phyloP scores from a whole-genome alignment of 2,113 vertebrate genomes.

The Rhea pennata region DNA sequence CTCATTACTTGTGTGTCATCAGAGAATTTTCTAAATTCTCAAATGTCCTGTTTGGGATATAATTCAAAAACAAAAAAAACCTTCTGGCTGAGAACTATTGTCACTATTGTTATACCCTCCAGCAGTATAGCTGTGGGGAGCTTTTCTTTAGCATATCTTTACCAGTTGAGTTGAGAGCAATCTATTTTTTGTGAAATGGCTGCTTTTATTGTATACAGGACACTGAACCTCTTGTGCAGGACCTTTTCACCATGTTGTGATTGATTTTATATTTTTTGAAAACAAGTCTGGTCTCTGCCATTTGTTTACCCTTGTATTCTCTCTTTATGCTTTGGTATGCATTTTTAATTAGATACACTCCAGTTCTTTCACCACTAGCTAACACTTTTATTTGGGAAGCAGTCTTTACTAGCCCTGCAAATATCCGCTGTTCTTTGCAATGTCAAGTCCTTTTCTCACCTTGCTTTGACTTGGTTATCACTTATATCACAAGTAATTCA shows the following conservation, averaged over 20 bases:
- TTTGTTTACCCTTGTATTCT: conserved; percentile 73
- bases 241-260: conserved; percentile 73
- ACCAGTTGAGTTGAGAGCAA: conserved; percentile 11
- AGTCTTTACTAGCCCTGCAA: conserved; percentile 73
- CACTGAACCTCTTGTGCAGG: conserved; percentile 49
- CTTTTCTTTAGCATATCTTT: conserved; percentile 31
- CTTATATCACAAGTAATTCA: conserved; percentile 74
- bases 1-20: not conserved
- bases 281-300: conserved; percentile 73
- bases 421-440: conserved; percentile 73
- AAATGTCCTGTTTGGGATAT: not conserved
- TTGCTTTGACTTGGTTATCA: conserved; percentile 76
- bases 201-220: conserved; percentile 68
- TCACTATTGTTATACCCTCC: not conserved
- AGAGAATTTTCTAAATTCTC: not conserved
- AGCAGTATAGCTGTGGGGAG: not conserved
- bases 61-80: not conserved
- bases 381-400: conserved; percentile 74
- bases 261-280: conserved; percentile 68
- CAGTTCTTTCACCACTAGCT: conserved; percentile 70
- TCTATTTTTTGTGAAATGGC: conserved; percentile 62
- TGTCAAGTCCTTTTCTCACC: conserved; percentile 75
- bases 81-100: not conserved
- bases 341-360: conserved; percentile 72
- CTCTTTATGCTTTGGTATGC: conserved; percentile 68